Conservation (phyloP, 2,113 vertebrate species). For the Tylochromis polylepis region DNA sequence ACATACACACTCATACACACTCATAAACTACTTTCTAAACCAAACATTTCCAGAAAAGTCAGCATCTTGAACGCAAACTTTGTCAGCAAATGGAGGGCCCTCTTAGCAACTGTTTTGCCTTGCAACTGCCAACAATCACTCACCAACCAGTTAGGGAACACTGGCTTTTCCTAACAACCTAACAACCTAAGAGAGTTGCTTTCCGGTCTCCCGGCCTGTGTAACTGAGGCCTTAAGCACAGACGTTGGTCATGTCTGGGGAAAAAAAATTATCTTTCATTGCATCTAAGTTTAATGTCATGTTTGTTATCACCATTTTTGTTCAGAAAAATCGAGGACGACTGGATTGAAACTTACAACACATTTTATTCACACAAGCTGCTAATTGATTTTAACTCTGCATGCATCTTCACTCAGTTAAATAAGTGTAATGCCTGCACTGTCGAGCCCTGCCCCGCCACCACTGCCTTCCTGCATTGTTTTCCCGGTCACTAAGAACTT, state of each 20-base stretch:
- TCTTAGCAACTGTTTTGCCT: neutral
- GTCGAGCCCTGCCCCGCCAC: accelerated
- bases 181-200: neutral
- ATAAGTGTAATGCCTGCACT: neutral
- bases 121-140: neutral
- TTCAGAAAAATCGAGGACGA: neutral
- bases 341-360: neutral
- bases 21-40: neutral
- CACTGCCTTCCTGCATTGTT: neutral
- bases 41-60: neutral
- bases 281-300: neutral
- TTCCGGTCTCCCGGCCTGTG: neutral
- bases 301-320: neutral
- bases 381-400: neutral
- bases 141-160: neutral
- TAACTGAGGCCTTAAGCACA: neutral
- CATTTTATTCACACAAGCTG: neutral
- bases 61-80: neutral
- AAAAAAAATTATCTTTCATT: neutral
- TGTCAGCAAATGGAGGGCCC: neutral
- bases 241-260: neutral
- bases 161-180: neutral
- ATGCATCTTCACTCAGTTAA: neutral
- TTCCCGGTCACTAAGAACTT: neutral
- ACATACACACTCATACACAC: neutral